A percentile compares a stretch with the other conserved stretches of the same genome.
Conservation (phyloP, 1,140 invertebrate species). For the Macrotrachela quadricornifera region DNA sequence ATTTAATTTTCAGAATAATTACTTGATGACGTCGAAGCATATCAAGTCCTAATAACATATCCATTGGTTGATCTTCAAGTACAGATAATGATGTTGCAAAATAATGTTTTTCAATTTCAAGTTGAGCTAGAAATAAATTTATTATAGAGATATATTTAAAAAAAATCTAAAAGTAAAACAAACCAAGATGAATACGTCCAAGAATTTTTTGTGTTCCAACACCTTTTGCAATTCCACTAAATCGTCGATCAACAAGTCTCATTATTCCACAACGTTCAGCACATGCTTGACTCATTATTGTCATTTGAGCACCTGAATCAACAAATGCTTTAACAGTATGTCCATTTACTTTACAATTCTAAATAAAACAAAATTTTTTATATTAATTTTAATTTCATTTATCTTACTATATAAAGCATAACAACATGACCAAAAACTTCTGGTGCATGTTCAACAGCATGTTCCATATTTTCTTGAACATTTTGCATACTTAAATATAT, state of each 20-base stretch:
- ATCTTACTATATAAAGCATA: constrained; percentile 85
- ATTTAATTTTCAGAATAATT: background rate
- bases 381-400: no score
- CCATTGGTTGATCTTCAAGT: constrained; percentile 89
- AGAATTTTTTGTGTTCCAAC: constrained; percentile 81
- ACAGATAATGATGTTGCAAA: constrained; percentile 88
- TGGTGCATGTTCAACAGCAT: constrained; percentile 89
- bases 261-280: constrained; percentile 74
- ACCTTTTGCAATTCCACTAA: constrained; percentile 75
- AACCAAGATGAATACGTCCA: constrained; percentile 76
- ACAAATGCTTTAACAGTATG: constrained; percentile 89
- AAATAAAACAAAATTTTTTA: constrained; percentile 21
- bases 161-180: constrained; percentile 5
- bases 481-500: constrained; percentile 49
- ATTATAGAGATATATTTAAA: background rate
- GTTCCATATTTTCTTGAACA: constrained; percentile 93
- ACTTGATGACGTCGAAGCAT: constrained; percentile 72
- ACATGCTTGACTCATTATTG: constrained; percentile 34
- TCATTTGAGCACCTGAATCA: constrained; percentile 55
- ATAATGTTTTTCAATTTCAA: constrained; percentile 78
- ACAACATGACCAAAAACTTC: constrained; percentile 88
- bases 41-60: constrained; percentile 86
- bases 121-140: constrained; percentile 39
- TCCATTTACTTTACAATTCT: constrained; percentile 78
- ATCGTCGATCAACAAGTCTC: constrained; percentile 72